A percentile compares a stretch with the other conserved stretches of the same genome.
These are phyloP conservation scores for Hesperia comma DNA, from an alignment of 2,888 invertebrate genomes.

Conservation along the genomic window DNA sequence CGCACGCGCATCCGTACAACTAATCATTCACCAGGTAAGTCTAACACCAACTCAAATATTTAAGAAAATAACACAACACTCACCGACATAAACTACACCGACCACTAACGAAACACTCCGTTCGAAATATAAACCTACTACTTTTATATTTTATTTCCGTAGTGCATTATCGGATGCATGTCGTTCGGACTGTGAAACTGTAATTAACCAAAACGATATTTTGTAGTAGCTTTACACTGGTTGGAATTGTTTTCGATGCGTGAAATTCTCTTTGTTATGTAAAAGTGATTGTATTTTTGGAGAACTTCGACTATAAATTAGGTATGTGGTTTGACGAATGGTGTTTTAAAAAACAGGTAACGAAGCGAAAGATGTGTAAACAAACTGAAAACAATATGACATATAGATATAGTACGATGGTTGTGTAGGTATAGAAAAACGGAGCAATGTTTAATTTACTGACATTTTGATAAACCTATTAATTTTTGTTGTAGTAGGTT, in stretches of 20 bases:
- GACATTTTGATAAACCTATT: too few species aligned
- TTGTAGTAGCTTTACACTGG: constrained; percentile 44
- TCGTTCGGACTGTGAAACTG: constrained; percentile 53
- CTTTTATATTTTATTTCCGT: constrained; percentile 52
- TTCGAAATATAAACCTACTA: background rate
- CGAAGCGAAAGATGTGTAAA: background rate
- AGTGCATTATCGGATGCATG: constrained; percentile 52
- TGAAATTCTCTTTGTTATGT: constrained; percentile 12
- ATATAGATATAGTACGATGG: background rate
- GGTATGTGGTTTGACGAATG: background rate
- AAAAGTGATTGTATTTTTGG: constrained; percentile 16
- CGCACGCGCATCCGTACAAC: constrained; percentile 59
- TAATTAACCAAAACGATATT: constrained; percentile 67
- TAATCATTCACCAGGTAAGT: constrained; percentile 58
- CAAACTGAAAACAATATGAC: background rate
- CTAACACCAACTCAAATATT: constrained; percentile 32
- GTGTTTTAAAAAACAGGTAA: background rate
- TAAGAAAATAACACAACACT: constrained; percentile 35
- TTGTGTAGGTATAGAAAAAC: too few species aligned
- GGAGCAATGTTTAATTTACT: too few species aligned
- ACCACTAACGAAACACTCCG: background rate
- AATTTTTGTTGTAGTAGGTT: too few species aligned
- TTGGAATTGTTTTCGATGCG: background rate
- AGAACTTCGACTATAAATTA: background rate
- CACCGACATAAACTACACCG: constrained; percentile 1